Base-by-base conservation (phyloP, 2,113 vertebrate species). In the Rana temporaria region DNA sequence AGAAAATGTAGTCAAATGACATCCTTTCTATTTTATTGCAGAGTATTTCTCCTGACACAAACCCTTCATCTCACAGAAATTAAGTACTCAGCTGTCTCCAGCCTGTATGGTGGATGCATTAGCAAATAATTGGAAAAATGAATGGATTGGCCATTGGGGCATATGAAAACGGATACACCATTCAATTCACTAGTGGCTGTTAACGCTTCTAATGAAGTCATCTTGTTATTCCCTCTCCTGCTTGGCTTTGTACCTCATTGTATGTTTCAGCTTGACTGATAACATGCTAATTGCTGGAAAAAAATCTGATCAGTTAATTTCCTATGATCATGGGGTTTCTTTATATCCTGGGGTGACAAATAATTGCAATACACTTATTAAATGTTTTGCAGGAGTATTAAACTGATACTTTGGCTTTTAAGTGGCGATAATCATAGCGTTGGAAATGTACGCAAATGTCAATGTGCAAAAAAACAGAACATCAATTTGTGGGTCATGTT, bases 361-460 rank as follows among this genome's bases (percentile, higher is more conserved):
- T 78, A 78, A 78, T 78, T 78, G 75, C 38, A 65, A 65, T 52
- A 24, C 42, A 65, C 52, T 65, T 78, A 78, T 65, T 78, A 78
- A 53, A 64, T 65, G 75, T 78, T 65, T 78, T 62, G 12, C 32
- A 62, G n/a, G 32, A 42, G 20, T 60, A 38, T 75, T 20, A n/a
- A 75, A 62, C 20, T 22, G n/a, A 74, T 60, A 32, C 18, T 59
- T 60, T 17, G 11, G 22, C 55, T 74, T 57, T 32, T 30, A 75
- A 75, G 60, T 56, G 48, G 69, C 26, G 24, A 7, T 59, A 34
- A 59, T 60, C 72, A 42, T 34, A 60, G 16, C 7, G 16, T 17
- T 4, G 26, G 60, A 63, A 14, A 24, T 24, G 3, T 26, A 17
- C 3, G 2, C 17, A 59, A 48, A 12, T 53, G n/a, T 59, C 1